Evolutionary conservation across 2,113 vertebrate genomes (phyloP).

Genomic region (Gasterosteus nipponicus): DNA sequence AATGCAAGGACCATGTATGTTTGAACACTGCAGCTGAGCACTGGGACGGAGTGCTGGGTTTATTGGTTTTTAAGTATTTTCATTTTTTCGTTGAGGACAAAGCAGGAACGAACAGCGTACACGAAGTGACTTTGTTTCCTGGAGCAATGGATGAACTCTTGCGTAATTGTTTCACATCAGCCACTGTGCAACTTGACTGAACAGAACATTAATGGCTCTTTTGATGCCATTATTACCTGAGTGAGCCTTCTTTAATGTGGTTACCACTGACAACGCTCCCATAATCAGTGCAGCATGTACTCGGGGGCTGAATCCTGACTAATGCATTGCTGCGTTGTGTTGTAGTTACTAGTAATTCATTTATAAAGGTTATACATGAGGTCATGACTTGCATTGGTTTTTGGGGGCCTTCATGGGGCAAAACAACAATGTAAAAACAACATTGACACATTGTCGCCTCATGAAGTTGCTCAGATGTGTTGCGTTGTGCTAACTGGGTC

Average conservation of each 20-base stretch:
- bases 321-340: neutral
- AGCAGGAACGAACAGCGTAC: conserved; percentile 5
- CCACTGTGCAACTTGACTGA: neutral
- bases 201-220: neutral
- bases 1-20: neutral
- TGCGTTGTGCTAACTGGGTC: neutral
- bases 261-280: neutral
- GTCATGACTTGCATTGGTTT: neutral
- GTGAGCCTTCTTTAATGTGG: neutral
- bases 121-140: conserved; percentile 24
- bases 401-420: neutral
- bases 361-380: neutral
- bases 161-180: conserved; percentile 22
- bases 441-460: neutral
- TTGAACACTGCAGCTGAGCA: conserved; percentile 11
- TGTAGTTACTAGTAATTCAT: neutral
- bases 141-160: conserved; percentile 18
- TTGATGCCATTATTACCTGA: neutral
- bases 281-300: neutral
- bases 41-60: neutral
- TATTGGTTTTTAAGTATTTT: conserved; percentile 17
- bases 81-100: neutral
- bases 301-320: neutral
- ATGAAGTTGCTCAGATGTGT: neutral
- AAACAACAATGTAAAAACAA: neutral